Evolutionary conservation across 2,888 invertebrate genomes (phyloP), one percentile per base, ranked within the genome.

Genomic region (Agriopis leucophaearia): DNA sequence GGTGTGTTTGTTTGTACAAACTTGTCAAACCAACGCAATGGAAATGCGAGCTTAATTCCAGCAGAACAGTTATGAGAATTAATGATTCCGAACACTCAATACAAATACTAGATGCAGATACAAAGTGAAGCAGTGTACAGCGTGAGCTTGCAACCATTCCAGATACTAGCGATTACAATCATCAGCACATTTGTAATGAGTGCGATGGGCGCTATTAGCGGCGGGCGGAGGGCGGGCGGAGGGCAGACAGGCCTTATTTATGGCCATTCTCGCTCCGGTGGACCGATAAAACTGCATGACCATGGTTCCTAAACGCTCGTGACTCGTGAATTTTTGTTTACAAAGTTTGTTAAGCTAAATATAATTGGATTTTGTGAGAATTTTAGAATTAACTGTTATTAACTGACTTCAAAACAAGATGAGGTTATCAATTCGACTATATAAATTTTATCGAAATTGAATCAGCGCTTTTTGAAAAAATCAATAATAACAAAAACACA

Each of bases 241-340:
- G 16, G 45, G 40, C 44, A 50, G 57, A 57, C 12, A 45, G 64
- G 8, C 38, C 15, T 54, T 54, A 64, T 64, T 59, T 64, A 64
- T 52, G 27, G 52, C 58, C 44, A 54, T 38, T 58, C 50, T 16
- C 58, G 58, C 45, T 51, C 45, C 51, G 18, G 16, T 58, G 57
- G 42, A n/a, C 57, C 57, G 58, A 36, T 52, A 58, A 64, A 58
- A 47, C 58, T 58, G 58, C 52, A 64, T 64, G 35, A 47, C 36
- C 45, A 18, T 6, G 7, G 50, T 13, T 27, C 13, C 56, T 64
- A 56, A 64, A 56, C 50, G 15, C n/a, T 42, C 12, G 47, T 45
- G 10, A 16, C 61, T 45, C 8, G 40, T 27, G 9, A n/a, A 18
- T 38, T 48, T 58, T 58, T 38, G 35, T 12, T 15, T 47, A 58